Conservation (phyloP, 2,888 invertebrate species). For the Chymomyza caudatula region DNA sequence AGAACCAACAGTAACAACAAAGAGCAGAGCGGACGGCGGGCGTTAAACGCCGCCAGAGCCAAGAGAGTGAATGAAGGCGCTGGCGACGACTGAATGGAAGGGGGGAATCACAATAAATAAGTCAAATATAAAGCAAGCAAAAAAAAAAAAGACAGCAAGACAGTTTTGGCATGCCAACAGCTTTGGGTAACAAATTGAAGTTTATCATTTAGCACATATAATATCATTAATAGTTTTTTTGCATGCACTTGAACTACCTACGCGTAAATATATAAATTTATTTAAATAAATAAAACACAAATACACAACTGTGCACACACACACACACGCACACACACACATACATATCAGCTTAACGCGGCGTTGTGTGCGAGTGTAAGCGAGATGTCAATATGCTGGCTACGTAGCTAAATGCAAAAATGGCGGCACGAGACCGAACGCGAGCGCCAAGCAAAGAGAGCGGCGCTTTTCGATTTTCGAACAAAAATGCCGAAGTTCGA, state of each 20-base stretch:
- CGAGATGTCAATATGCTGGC: conserved; percentile 43
- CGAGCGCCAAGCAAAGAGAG: neutral
- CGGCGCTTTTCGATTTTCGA: neutral
- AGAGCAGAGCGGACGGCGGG: neutral
- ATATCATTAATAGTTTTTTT: conserved; percentile 22
- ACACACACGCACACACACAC: conserved; percentile 1
- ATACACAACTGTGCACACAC: conserved; percentile 5
- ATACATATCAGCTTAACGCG: neutral
- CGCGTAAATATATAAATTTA: conserved; percentile 44
- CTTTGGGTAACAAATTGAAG: no score
- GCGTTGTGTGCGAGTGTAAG: neutral
- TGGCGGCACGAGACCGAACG: conserved; percentile 59
- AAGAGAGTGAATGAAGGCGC: neutral
- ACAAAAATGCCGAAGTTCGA: conserved; percentile 44
- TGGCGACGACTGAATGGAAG: neutral
- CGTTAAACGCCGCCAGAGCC: neutral
- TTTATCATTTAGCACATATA: no score
- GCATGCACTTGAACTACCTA: conserved; percentile 57
- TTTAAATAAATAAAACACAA: conserved; percentile 67
- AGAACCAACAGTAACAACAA: neutral
- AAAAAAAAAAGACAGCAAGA: neutral
- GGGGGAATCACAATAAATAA: neutral
- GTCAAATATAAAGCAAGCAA: no score
- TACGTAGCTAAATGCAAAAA: conserved; percentile 67
- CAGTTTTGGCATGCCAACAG: neutral